Percentiles rank a stretch among this genome's conserved stretches.
These are phyloP conservation scores for Phyto melanocephala DNA, from an alignment of 2,888 invertebrate genomes.

Conservation along the genomic window DNA sequence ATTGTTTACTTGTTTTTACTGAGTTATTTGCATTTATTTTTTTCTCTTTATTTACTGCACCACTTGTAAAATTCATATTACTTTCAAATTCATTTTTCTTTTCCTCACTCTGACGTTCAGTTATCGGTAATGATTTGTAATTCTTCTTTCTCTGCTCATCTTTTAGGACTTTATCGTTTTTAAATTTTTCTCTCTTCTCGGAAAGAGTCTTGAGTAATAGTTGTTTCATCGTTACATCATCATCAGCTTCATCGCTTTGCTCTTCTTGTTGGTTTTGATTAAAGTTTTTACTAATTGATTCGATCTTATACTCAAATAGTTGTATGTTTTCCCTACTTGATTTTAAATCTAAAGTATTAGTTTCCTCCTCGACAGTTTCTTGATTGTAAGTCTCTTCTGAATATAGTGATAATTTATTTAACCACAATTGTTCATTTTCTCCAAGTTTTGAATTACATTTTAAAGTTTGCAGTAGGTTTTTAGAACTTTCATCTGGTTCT, in stretches of 20 bases:
- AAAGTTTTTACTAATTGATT: neutral
- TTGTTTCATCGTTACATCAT: neutral
- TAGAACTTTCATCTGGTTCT: neutral
- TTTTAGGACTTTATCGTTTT: neutral
- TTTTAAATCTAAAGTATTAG: neutral
- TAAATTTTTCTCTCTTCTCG: neutral
- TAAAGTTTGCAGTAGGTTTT: neutral
- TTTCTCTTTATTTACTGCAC: neutral
- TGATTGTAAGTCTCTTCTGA: constrained; percentile 32
- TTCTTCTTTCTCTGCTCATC: neutral
- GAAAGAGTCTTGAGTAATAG: neutral
- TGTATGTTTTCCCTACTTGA: constrained; percentile 13
- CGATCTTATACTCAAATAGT: constrained; percentile 47
- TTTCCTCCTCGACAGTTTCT: neutral
- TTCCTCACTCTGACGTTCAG: constrained; percentile 17
- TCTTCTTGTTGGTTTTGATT: neutral
- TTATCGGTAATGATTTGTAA: neutral
- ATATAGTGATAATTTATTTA: constrained; percentile 68
- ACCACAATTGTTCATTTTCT: constrained; percentile 61
- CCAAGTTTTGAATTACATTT: neutral
- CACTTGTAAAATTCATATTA: constrained; percentile 19
- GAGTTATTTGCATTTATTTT: too few species aligned
- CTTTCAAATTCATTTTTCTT: constrained; percentile 52
- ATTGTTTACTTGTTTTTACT: too few species aligned
- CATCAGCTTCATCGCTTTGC: neutral